Base-by-base conservation (phyloP, 2,113 vertebrate genomes). In the Peromyscus polionotus region DNA sequence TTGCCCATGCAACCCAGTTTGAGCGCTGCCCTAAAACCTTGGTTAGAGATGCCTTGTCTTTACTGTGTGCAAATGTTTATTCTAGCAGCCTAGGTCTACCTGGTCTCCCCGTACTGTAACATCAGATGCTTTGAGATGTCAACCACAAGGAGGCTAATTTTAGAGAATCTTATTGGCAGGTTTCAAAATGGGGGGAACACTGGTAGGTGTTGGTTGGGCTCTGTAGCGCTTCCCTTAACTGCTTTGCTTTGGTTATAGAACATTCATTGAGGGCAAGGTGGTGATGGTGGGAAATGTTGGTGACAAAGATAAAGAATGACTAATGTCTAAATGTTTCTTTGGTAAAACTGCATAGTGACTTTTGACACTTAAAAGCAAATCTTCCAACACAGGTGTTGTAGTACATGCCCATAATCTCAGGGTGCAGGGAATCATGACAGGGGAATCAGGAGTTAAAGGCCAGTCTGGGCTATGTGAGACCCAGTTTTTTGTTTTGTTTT, bases 51-150 rank as follows among this genome's bases (percentile, higher is more conserved):
- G 76, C 96, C 97, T 97, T 97, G 95, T n/a, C 90, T 98, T 87
- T 97, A 98, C 97, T 98, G 91, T 98, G 95, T 95, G 96, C 97
- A 98, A 96, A 96, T 98, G 98, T 31, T 98, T 98, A 98, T 98
- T 98, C 98, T 98, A 98, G 97, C 97, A 97, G 97, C 97, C 97
- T n/a, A 3, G 95, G 95, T 98, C 98, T 97, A 96, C 98, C 98
- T 98, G 95, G 93, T 98, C 97, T 98, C 98, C 95, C 96, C 95
- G 96, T 97, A 95, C 98, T 98, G 97, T 98, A 98, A 98, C 98
- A 98, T 98, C 98, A 98, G 98, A 98, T 98, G 98, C 95, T 97
- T 98, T 98, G 98, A 98, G 98, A 98, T 97, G 98, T 98, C 95
- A 97, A 96, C 96, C 70, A 90, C 97, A 94, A 97, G 95, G 89